A percentile compares a stretch with the other conserved stretches of the same genome.
phyloP scores from a whole-genome alignment of 2,797 vertebrate genomes.

The Gymnothorax reevesii region DNA sequence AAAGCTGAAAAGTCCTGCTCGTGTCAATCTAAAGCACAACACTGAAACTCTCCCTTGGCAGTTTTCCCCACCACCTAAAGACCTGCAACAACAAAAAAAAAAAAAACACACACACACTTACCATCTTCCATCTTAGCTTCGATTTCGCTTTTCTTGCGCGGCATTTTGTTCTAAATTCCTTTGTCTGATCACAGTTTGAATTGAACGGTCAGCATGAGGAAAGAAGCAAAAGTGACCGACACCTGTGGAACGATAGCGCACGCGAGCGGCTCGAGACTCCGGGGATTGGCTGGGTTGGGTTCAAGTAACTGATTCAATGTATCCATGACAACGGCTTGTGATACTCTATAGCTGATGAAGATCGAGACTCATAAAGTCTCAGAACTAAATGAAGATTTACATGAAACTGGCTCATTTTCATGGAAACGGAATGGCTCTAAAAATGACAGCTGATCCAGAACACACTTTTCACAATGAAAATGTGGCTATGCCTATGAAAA shows the following conservation, averaged over 20 bases:
- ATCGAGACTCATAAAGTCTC: not conserved
- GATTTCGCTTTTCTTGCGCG: constrained; percentile 71
- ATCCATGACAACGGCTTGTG: constrained; percentile 65
- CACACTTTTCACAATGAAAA: too few relatives aligned
- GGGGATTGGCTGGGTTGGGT: constrained; percentile 43
- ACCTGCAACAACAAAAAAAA: not conserved
- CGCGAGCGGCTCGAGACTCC: not conserved
- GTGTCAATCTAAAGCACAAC: not conserved
- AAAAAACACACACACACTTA: constrained; percentile 63
- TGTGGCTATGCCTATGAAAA: too few relatives aligned
- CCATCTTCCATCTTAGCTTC: constrained; percentile 76
- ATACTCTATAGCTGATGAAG: constrained; percentile 41
- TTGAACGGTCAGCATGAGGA: not conserved
- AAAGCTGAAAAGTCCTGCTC: not conserved
- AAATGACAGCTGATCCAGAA: too few relatives aligned
- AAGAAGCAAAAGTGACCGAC: not conserved
- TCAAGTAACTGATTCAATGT: constrained; percentile 62
- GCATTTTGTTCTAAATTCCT: constrained; percentile 68
- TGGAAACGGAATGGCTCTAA: not conserved
- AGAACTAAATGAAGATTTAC: not conserved
- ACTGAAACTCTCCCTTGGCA: not conserved
- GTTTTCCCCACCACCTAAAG: not conserved
- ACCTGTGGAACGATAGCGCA: not conserved
- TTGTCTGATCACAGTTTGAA: not conserved
- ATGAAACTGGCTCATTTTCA: not conserved